Base-by-base conservation (phyloP, 2,888 invertebrate genomes). In the Caenorhabditis panamensis region DNA sequence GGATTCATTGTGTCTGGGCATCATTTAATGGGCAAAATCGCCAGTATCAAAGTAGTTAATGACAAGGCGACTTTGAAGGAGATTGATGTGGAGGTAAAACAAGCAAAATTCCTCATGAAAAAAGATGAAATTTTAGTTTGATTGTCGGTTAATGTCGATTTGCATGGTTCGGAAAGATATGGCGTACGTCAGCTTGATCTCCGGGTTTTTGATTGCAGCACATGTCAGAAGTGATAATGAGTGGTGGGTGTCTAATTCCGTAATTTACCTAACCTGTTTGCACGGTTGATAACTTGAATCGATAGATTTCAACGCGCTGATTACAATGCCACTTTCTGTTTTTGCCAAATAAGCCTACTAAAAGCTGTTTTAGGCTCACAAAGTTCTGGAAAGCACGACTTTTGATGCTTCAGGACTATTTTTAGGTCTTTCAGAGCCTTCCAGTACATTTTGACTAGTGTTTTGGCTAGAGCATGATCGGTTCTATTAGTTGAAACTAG, bases 71-170 rank as follows among this genome's bases (percentile, higher is more conserved):
- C 20, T 0, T 69, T 83, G 63, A 72, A 73, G 28, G 66, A 75
- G 18, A 77, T 84, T 22, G 79, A 79, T 71, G 56, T 82, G 20
- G 82, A 82, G 68, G 81, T 82, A 67, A 4, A 16, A 22, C 0
- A 22, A 22, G 11, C 18, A 20, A n/a, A 41, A 16, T 6, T 22
- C n/a, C 2, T 31, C 13, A 20, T n/a, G 16, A 13, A 44, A 49
- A 16, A 58, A 24, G n/a, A 51, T 16, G 16, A 4, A 26, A 0
- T 73, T 86, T 73, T 36, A 88, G 87, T 91, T 92, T 85, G 92
- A 92, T 82, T 92, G 92, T 54, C 91, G 92, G 16, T 91, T 92
- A 13, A 91, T 92, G 89, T 92, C 92, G 64, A 91, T 92, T 68
- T 88, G 90, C 8, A 84, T 92, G 51, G 88, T 88, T 13, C 84